Evolutionary conservation across 2,797 vertebrate species (phyloP).

Genomic region (Clarias laeviceps): DNA sequence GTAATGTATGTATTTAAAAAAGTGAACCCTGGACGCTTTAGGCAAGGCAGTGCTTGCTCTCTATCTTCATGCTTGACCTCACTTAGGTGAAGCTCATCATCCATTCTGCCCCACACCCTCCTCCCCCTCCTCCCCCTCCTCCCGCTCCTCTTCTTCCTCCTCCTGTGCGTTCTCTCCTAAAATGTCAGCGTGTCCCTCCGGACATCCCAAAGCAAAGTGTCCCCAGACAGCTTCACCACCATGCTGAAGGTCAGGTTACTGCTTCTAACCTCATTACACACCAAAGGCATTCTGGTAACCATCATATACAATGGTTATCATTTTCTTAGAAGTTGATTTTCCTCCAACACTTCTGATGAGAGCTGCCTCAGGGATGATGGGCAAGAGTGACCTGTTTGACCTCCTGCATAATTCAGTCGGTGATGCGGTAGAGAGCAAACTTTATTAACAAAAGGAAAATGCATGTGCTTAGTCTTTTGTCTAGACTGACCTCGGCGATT

Average conservation of each 20-base stretch:
- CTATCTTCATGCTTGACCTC: conserved; percentile 33
- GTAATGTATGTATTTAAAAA: background rate
- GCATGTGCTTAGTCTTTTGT: conserved; percentile 5
- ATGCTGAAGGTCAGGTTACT: conserved; percentile 24
- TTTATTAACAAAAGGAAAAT: conserved; percentile 31
- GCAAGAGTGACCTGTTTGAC: background rate
- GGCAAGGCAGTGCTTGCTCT: background rate
- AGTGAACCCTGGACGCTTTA: background rate
- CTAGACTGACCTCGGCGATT: background rate
- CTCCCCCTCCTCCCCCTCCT: conserved; percentile 12
- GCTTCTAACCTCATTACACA: conserved; percentile 20
- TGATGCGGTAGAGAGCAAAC: conserved; percentile 30
- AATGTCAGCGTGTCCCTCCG: conserved; percentile 39
- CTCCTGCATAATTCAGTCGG: conserved; percentile 34
- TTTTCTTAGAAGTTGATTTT: background rate
- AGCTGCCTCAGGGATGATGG: conserved; percentile 32
- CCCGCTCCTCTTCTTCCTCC: conserved; percentile 6
- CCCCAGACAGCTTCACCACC: conserved; percentile 20
- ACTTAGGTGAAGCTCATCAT: conserved; percentile 39
- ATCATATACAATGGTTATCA: background rate
- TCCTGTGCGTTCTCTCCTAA: conserved; percentile 1
- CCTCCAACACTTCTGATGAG: background rate
- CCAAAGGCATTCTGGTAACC: background rate
- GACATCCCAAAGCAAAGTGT: conserved; percentile 29
- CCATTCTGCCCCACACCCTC: conserved; percentile 29